Conservation (phyloP, 2,888 invertebrate genomes). For the Copidosoma aretas region DNA sequence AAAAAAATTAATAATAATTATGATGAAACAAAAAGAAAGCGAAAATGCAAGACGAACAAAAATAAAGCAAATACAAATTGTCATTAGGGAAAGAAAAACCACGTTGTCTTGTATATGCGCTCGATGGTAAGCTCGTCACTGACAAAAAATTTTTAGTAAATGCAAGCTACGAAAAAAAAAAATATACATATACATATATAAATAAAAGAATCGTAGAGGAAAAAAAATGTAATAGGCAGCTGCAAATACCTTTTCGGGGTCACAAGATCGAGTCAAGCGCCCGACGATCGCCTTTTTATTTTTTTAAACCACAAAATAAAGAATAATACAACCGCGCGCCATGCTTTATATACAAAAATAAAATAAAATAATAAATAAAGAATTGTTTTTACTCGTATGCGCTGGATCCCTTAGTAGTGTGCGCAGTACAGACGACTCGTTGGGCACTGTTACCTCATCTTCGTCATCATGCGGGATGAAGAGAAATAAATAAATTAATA, state of each 20-base stretch:
- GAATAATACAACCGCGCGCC: neutral
- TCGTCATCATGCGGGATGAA: constrained; percentile 39
- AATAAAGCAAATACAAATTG: constrained; percentile 8
- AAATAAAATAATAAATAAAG: neutral
- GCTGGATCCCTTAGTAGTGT: constrained; percentile 6
- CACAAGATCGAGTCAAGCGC: constrained; percentile 12
- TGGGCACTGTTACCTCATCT: constrained; percentile 39
- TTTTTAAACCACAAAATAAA: constrained; percentile 20
- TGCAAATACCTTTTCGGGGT: neutral
- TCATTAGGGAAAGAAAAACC: neutral
- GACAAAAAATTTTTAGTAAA: neutral
- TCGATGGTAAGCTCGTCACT: constrained; percentile 15
- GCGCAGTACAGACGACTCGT: neutral
- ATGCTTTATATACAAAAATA: neutral
- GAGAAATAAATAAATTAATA: neutral
- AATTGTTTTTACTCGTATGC: constrained; percentile 7
- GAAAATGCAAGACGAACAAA: neutral
- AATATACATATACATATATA: too few relatives aligned
- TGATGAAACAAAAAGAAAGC: neutral
- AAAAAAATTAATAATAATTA: constrained; percentile 6
- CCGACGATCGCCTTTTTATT: constrained; percentile 30
- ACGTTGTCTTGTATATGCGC: constrained; percentile 11
- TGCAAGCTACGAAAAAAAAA: neutral
- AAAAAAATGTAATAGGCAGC: constrained; percentile 3
- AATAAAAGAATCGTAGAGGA: neutral